Evolutionary conservation across 1,140 invertebrate genomes (phyloP).

Genomic region (Drosophila oshimai): DNA sequence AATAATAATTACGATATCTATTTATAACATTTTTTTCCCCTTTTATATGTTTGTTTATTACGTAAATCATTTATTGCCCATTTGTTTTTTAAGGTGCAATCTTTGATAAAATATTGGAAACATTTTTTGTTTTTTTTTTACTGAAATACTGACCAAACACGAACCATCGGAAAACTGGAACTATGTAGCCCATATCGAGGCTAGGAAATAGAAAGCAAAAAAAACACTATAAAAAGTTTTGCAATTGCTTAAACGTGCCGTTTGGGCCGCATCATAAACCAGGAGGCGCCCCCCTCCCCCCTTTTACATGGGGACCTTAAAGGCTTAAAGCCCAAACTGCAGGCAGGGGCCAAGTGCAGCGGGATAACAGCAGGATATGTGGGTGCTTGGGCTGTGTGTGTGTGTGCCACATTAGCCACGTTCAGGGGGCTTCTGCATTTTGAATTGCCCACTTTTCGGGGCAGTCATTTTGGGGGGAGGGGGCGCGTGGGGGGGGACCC

Average conservation of each 20-base stretch:
- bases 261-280: constrained; percentile 50
- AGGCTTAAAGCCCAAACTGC: constrained; percentile 25
- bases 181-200: constrained; percentile 11
- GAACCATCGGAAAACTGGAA: neutral
- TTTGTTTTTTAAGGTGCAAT: too few species aligned
- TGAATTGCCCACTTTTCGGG: constrained; percentile 61
- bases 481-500: too few species aligned
- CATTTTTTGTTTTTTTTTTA: too few species aligned
- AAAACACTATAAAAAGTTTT: constrained; percentile 57
- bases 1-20: too few species aligned
- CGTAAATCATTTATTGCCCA: too few species aligned
- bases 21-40: too few species aligned
- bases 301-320: neutral
- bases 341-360: neutral
- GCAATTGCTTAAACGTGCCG: constrained; percentile 73
- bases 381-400: neutral
- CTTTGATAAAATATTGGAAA: too few species aligned
- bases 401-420: constrained; percentile 26
- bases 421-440: constrained; percentile 26
- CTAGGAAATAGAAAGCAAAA: constrained; percentile 44
- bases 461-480: constrained; percentile 26
- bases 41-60: too few species aligned
- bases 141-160: neutral
- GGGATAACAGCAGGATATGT: too few species aligned
- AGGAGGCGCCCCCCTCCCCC: neutral